Conservation (phyloP, 2,797 vertebrate species). For the Momotus momota region DNA sequence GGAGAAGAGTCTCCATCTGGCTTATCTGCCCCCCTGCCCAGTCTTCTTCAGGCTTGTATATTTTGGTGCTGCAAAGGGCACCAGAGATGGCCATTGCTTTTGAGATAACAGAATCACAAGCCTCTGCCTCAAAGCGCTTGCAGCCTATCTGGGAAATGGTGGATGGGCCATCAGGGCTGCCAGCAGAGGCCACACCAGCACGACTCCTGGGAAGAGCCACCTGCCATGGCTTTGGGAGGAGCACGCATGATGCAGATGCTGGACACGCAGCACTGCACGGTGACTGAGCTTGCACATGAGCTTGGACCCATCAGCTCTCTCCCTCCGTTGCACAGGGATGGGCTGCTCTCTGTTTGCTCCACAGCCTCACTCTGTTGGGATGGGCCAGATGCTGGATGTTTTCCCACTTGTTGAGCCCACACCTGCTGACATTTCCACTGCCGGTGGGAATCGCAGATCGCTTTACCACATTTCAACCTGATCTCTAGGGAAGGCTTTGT, state of each 20-base stretch:
- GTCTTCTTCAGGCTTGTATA: not conserved
- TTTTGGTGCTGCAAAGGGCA: not conserved
- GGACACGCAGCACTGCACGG: not conserved
- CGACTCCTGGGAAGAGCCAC: not conserved
- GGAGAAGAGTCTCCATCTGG: not conserved
- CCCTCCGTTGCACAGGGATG: accelerated
- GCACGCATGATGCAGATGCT: not conserved
- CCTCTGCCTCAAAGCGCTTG: not conserved
- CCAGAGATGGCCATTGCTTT: not conserved
- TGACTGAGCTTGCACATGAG: accelerated
- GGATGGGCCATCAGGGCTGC: not conserved
- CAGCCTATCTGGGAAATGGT: not conserved
- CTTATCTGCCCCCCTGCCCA: not conserved
- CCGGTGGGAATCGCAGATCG: not conserved
- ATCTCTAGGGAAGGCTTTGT: not conserved
- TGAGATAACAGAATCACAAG: not conserved
- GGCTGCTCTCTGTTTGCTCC: not conserved
- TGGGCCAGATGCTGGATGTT: not conserved
- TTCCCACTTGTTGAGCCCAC: not conserved
- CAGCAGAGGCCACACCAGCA: not conserved
- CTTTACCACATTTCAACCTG: not conserved
- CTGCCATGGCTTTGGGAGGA: not conserved
- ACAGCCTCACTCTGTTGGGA: not conserved
- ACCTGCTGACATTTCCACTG: not conserved
- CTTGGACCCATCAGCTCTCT: not conserved